Evolutionary conservation across 2,888 invertebrate genomes (phyloP).

Genomic region (Papilio gigon): DNA sequence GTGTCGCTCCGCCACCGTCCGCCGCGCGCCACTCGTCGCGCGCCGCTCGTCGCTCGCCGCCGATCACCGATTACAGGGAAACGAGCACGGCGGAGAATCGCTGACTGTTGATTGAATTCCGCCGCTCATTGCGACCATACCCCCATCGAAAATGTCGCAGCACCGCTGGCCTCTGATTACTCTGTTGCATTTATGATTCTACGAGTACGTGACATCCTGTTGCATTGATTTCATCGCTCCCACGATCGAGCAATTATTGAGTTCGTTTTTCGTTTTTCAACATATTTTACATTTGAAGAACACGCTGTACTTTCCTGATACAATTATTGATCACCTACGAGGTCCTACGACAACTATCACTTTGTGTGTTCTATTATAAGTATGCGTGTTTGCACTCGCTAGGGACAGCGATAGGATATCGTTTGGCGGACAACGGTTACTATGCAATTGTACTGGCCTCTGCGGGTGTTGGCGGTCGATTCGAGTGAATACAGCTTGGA

Average conservation of each 20-base stretch:
- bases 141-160: slow-evolving; percentile 3
- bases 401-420: neutral
- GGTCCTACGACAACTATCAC: too few relatives aligned
- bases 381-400: neutral
- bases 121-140: slow-evolving; percentile 13
- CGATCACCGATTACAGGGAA: slow-evolving; percentile 26
- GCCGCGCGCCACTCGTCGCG: slow-evolving; percentile 5
- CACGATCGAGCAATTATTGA: too few relatives aligned
- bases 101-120: slow-evolving; percentile 36
- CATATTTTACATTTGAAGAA: too few relatives aligned
- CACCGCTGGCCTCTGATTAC: slow-evolving; percentile 11
- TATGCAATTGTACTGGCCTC: neutral
- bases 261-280: too few relatives aligned
- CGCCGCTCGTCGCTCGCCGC: slow-evolving; percentile 11
- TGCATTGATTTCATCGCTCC: too few relatives aligned
- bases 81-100: slow-evolving; percentile 14
- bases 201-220: slow-evolving; percentile 3
- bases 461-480: slow-evolving; percentile 48
- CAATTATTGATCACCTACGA: too few relatives aligned
- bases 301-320: too few relatives aligned
- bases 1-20: slow-evolving; percentile 17
- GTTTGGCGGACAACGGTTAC: neutral
- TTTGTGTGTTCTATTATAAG: neutral
- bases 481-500: slow-evolving; percentile 70
- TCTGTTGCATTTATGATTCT: slow-evolving; percentile 21